Evolutionary conservation across 2,888 invertebrate genomes (phyloP).

Genomic region (Clanis bilineata): DNA sequence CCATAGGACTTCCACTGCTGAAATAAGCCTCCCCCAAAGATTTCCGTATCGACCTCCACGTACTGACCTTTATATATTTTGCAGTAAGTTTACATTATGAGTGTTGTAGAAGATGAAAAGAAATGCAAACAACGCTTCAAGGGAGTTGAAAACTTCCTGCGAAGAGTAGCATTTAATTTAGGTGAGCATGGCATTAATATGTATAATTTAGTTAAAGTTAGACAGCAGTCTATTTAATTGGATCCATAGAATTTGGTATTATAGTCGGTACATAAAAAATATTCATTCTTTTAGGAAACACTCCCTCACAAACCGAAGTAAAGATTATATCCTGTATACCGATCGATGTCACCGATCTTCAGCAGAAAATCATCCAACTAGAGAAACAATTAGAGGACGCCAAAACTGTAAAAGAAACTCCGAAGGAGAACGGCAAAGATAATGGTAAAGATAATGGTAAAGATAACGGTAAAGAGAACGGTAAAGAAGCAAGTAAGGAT

Average conservation of each 20-base stretch:
- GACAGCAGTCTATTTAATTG: not conserved
- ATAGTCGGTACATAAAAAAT: too few relatives aligned
- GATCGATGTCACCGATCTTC: conserved; percentile 72
- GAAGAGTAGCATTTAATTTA: conserved; percentile 65
- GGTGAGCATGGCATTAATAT: conserved; percentile 38
- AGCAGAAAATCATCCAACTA: conserved; percentile 58
- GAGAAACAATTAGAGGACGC: conserved; percentile 55
- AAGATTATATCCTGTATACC: conserved; percentile 77
- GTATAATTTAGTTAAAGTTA: not conserved
- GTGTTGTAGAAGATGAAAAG: conserved; percentile 28
- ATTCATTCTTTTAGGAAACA: conserved; percentile 53
- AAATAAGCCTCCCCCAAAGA: too few relatives aligned
- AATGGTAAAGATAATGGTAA: not conserved
- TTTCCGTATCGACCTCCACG: not conserved
- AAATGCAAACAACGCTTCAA: conserved; percentile 55
- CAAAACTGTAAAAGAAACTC: not conserved
- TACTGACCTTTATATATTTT: not conserved
- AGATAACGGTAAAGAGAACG: not conserved
- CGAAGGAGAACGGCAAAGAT: conserved; percentile 12
- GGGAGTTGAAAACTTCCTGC: conserved; percentile 65
- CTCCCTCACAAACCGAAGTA: conserved; percentile 71
- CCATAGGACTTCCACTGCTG: too few relatives aligned
- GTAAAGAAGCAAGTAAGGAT: not conserved
- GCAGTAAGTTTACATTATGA: conserved; percentile 38
- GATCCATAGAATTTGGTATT: not conserved